Base-by-base conservation (phyloP, 2,797 vertebrate species). In the Sebastes goodei region DNA sequence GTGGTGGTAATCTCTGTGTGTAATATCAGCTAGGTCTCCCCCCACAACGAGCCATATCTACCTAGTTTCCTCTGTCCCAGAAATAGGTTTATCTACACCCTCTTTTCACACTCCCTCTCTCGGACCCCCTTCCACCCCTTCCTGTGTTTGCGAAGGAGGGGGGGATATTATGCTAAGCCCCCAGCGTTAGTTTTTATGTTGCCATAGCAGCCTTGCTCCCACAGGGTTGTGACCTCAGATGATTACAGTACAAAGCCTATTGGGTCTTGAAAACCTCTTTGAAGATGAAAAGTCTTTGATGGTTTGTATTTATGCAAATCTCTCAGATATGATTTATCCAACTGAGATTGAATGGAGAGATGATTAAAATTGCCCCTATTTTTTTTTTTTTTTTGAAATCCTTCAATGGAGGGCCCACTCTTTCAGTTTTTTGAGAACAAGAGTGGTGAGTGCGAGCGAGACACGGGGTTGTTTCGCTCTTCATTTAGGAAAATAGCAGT, bases 271-370 rank as follows among this genome's bases (percentile, higher is more conserved):
- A 99, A 98, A 97, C 97, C 97, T 97, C 98, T 99, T 99, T 99
- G 98, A 99, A 99, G 98, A 99, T 99, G 97, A 99, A 99, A 99
- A 98, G 98, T 99, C 98, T 99, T 99, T 99, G 98, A 99, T 99
- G 98, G 98, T 99, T 99, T 99, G 98, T 99, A 99, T 99, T 99
- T 99, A 99, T 99, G 98, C 98, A 99, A 99, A 99, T 99, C 98
- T 99, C 97, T 97, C 97, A 97, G 98, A 99, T 99, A 99, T 99
- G 98, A 99, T 99, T 99, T 99, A 99, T 98, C 98, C 98, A 97
- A 99, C 98, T 98, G 98, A 97, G 98, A 98, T 98, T 99, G 98
- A 99, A 99, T 99, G 96, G 97, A 96, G 97, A 98, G 97, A 99
- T 99, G 98, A 99, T 99, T 99, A 99, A 99, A 99, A 99, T 99